Base-by-base conservation (phyloP, 2,113 vertebrate genomes). In the Scortum barcoo region DNA sequence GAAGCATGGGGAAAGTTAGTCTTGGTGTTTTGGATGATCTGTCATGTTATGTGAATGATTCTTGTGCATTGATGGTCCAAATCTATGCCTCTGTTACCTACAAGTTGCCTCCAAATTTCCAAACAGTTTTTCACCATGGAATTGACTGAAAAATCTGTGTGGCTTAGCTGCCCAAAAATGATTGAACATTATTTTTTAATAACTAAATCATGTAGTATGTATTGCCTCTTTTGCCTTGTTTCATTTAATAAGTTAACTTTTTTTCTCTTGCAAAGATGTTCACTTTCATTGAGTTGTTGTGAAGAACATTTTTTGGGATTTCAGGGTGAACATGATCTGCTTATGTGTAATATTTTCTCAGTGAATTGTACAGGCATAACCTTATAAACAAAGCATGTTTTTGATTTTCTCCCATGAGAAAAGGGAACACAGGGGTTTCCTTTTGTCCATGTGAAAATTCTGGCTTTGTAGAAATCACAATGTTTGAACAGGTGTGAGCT, bases 401-500 rank as follows among this genome's bases (percentile, higher is more conserved):
- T 44, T 67, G 3, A 16, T 51, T 46, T 53, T 60, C 33, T 69
- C 33, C 69, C 16, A 22, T 51, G 33, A 13, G 20, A 42, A 42
- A 63, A 51, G n/a, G 12, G 12, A 3, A 3, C 61, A 51, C 4
- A 7, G 16, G 16, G 12, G 7, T 44, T 58, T 20, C 20, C 20
- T 71, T 76, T 66, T 48, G 19, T 62, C 38, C 36, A 4, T 16
- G 17, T 53, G 62, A 50, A 63, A 53, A 48, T 54, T 50, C 12
- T n/a, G 22, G 16, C 33, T 61, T 71, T 46, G 51, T 66, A 16
- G 22, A 79, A 30, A 60, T 65, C 7, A 12, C 17, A n/a, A 17
- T 83, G 77, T 89, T 89, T 89, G 77, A 85, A 81, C 85, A 84
- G 79, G 77, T 79, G 67, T 77, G 62, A 68, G 66, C 78, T 83